Evolutionary conservation across 2,113 vertebrate genomes (phyloP), one percentile per base, ranked within the genome.

Genomic region (Alethe diademata): DNA sequence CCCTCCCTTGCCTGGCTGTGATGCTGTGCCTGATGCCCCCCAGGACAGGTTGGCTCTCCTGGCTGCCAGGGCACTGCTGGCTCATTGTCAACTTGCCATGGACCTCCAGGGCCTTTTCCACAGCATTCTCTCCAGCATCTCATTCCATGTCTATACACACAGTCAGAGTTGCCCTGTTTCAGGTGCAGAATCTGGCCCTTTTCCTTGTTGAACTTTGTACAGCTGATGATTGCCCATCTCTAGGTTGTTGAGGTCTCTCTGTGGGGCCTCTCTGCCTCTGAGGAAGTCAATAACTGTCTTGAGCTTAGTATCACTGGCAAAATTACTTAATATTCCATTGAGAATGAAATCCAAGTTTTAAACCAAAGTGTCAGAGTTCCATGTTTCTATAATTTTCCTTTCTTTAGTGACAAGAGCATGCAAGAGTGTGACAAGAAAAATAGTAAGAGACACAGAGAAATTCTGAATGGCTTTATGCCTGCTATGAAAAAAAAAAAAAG

Each of bases 1-100:
- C 15, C 33, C 42, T 66, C 45, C 51, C 15, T 51, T 19, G 8
- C 15, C 53, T 0, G 0, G 15, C 43, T 58, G 67, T 0, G 3
- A 43, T 73, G 36, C 76, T 80, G 53, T 43, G 15, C 36, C 33
- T 81, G 69, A 45, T 45, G 33, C 3, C 0, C 42, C 18, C 8
- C 22, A 38, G 45, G 28, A 10, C 60, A 74, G 0, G 5, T 2
- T 80, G 43, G 0, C 23, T 5, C 28, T 51, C 43, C 45, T 45
- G 51, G 60, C 76, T 73, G 15, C 16, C 36, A 20, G 53, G 60
- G 16, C 53, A 66, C 53, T 38, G 76, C 33, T 53, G 69, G 0
- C 3, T 38, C 13, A 1, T 0, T 0, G 20, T 24, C 33, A 74
- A 0, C 28, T 45, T 66, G 4, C 6, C 2, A 3, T 1, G 0